Evolutionary conservation across 2,888 invertebrate genomes (phyloP), one percentile per base, ranked within the genome.

Genomic region (Idaea straminata): DNA sequence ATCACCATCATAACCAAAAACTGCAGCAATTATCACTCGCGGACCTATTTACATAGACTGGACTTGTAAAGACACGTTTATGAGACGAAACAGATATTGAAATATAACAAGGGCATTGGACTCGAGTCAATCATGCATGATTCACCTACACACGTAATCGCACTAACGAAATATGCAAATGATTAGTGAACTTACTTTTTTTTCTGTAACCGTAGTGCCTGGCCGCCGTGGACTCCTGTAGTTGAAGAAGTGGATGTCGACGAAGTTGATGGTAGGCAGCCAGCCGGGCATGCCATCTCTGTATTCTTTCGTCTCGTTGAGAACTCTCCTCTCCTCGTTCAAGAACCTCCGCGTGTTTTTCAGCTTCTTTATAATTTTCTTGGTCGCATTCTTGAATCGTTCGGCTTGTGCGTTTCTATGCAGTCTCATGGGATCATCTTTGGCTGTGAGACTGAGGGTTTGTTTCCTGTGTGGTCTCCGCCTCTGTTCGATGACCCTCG

Each of bases 191-290:
- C 85, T 87, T 74, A 91, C 90, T 86, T 87, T 89, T 80, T 78
- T 81, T 83, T 89, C 87, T 62, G 86, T 83, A 67, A 85, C 79
- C 58, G 85, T 78, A 59, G 79, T 79, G 35, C 83, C 83, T 59
- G 75, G 77, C 73, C 79, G 81, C 58, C 74, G 70, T 58, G 73
- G 69, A 59, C 78, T 83, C 67, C 78, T 85, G 75, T 85, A 87
- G 71, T 84, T 84, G 74, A 83, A 86, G 74, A 84, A 86, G 74
- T 90, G 89, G 61, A 92, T 88, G 61, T 86, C 86, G 63, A 91
- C 87, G 69, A 92, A 92, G 76, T 89, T 92, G 64, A 89, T 88
- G 25, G 87, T 82, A 10, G 92, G 92, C 68, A 92, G 72, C 92
- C 92, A 92, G 62, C 69, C 77, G 1, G 91, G 88, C 85, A 87